Evolutionary conservation across 2,797 vertebrate genomes (phyloP), one percentile per base, ranked within the genome.

Genomic region (Morelia viridis): DNA sequence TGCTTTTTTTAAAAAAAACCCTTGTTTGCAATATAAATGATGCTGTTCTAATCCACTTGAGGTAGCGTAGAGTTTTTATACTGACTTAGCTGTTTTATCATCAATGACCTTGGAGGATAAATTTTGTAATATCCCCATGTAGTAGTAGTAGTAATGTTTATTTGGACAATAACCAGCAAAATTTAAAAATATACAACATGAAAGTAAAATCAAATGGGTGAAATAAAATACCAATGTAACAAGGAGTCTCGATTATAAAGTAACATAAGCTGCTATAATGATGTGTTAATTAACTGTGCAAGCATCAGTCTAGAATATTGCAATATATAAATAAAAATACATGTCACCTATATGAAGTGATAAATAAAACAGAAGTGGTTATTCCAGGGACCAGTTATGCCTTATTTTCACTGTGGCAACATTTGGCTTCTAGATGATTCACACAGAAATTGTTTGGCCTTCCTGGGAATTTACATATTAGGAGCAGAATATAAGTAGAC

Each of bases 1-100:
- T 94, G 93, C 89, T 85, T 56, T 28, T 94, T n/a, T 65, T 56
- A 89, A 89, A 71, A 10, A 92, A 92, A 87, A n/a, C n/a, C n/a
- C 85, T 60, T 93, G 86, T 85, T 94, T 94, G 86, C 85, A 92
- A 6, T 31, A 64, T 65, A 88, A 65, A 53, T 87, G 31, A 5
- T 61, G 24, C 8, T 80, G 24, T 80, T 80, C 41, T 80, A 80
- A 80, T 46, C 24, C 19, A 46, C 22, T 1, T 11, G 41, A 80
- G 50, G 76, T 8, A 80, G 35, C 35, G 24, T 11, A 8, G 35
- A 19, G 8, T 46, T 80, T 80, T 24, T 80, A 80, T 46, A 41
- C 22, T 80, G 35, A 46, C 3, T 46, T 19, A 46, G 24, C 1
- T 80, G 71, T 46, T 80, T 46, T 80, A 41, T 41, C 19, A 46